Percentiles rank a stretch among this genome's conserved stretches.
Evolutionary conservation across 2,113 vertebrate species (phyloP).

Genomic region (Toxostoma redivivum): DNA sequence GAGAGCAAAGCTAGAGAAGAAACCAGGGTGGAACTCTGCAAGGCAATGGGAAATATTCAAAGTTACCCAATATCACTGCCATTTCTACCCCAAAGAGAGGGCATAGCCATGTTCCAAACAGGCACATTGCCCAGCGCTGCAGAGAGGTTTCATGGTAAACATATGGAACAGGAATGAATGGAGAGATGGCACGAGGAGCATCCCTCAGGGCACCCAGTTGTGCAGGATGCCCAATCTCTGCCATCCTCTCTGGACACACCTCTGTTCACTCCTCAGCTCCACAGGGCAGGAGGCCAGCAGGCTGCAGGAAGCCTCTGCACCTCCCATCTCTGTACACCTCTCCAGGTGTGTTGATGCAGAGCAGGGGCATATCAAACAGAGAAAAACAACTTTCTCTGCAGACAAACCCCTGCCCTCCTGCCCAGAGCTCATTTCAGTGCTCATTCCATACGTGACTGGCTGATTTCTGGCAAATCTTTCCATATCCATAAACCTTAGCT

Average conservation of each 20-base stretch:
- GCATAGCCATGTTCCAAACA: background rate
- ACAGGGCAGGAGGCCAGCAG: rapidly evolving
- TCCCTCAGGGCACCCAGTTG: background rate
- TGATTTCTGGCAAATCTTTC: background rate
- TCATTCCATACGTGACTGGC: background rate
- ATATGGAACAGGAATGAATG: background rate
- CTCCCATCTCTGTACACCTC: background rate
- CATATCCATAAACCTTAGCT: background rate
- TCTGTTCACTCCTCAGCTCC: background rate
- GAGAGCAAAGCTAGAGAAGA: background rate
- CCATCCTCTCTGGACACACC: background rate
- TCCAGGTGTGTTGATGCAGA: rapidly evolving
- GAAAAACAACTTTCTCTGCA: background rate
- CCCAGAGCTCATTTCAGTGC: background rate
- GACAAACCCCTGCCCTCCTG: rapidly evolving
- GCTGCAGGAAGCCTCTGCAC: background rate
- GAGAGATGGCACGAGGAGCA: rapidly evolving
- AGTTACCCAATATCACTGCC: background rate
- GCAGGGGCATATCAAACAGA: background rate
- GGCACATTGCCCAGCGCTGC: rapidly evolving
- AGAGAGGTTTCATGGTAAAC: background rate
- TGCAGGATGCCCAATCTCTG: background rate
- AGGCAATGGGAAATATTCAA: background rate
- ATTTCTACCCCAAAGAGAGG: background rate
- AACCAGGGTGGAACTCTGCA: background rate